A percentile compares a stretch with the other conserved stretches of the same genome.
These are phyloP conservation scores for Epizoanthus rinbou DNA, from an alignment of 92 coral and sea anemone species.

Conservation along the genomic window DNA sequence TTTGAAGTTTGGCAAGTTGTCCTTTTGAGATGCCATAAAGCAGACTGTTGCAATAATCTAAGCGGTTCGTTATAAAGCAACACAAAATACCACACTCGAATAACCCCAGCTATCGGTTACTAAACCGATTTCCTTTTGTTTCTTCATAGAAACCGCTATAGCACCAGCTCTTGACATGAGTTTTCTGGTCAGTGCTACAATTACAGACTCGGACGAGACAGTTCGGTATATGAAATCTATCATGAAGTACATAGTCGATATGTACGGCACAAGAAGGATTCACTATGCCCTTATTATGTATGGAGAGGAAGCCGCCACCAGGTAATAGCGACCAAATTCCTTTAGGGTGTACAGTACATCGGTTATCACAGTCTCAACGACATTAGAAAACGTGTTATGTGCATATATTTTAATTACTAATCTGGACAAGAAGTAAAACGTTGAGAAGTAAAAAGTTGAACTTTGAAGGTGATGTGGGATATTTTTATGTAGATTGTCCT, in stretches of 20 bases:
- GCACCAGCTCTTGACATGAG: slow-evolving; percentile 52
- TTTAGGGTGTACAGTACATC: background rate
- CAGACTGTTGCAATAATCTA: too few species aligned
- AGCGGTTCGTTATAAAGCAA: too few species aligned
- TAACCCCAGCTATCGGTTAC: background rate
- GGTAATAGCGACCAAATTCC: background rate
- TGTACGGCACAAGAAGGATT: slow-evolving; percentile 43
- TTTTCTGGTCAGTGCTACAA: slow-evolving; percentile 55
- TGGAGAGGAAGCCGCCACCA: slow-evolving; percentile 43
- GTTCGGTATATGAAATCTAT: slow-evolving; percentile 37
- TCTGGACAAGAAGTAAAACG: too few species aligned
- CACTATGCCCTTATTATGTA: slow-evolving; percentile 52
- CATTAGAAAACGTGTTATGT: too few species aligned
- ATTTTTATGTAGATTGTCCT: too few species aligned
- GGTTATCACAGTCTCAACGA: too few species aligned
- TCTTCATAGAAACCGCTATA: slow-evolving; percentile 25
- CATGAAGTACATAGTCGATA: slow-evolving; percentile 49
- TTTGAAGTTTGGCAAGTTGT: too few species aligned
- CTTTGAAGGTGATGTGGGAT: too few species aligned
- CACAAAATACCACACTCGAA: too few species aligned
- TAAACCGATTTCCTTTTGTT: background rate
- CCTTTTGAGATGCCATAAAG: too few species aligned
- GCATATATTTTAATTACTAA: too few species aligned
- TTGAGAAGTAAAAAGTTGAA: too few species aligned
- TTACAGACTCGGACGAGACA: slow-evolving; percentile 31